Conservation (phyloP, 2,113 vertebrate genomes). For the Ictalurus furcatus region DNA sequence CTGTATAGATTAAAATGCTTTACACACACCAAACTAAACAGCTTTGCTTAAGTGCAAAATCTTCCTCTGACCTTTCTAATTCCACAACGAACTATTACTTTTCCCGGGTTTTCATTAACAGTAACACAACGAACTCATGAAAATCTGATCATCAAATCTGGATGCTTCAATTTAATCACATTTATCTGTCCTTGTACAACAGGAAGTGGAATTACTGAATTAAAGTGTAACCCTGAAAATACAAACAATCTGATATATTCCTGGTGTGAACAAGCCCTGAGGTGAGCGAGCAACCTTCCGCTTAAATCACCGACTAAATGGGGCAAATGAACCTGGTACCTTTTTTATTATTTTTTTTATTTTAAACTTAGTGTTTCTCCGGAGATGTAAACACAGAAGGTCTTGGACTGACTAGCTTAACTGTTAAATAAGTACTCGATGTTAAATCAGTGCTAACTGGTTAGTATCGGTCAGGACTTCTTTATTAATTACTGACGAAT, state of each 20-base stretch:
- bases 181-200: neutral
- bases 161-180: neutral
- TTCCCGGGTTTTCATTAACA: too few species aligned
- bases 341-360: too few species aligned
- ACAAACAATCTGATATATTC: neutral
- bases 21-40: neutral
- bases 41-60: neutral
- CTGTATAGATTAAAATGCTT: neutral
- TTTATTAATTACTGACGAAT: neutral
- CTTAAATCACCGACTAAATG: neutral
- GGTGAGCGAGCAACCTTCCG: neutral
- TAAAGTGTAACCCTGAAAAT: neutral
- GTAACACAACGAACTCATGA: too few species aligned
- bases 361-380: neutral
- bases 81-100: neutral
- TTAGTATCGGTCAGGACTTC: too few species aligned
- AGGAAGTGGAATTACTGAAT: neutral
- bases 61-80: neutral
- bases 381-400: neutral
- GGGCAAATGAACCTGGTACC: neutral
- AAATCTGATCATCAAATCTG: neutral
- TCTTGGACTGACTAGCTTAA: neutral
- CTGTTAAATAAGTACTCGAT: neutral
- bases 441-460: neutral
- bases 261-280: neutral